phyloP scores from a whole-genome alignment of 2,113 vertebrate genomes.

The Benitochromis conjunctus region DNA sequence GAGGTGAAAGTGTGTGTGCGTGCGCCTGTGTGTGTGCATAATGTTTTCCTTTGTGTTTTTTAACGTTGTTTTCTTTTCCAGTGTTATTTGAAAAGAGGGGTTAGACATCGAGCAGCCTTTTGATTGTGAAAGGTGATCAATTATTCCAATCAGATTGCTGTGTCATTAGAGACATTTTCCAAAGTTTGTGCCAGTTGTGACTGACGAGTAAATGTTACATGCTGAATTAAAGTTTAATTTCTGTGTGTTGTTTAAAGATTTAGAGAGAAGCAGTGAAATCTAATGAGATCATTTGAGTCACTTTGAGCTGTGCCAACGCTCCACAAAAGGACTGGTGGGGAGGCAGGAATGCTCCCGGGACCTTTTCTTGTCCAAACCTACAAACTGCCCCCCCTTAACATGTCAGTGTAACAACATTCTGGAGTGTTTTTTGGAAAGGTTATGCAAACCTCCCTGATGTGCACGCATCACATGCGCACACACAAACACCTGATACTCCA shows the following conservation, averaged over 20 bases:
- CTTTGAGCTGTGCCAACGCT: background rate
- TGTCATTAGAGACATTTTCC: background rate
- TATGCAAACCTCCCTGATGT: background rate
- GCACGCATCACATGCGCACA: background rate
- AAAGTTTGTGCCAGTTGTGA: background rate
- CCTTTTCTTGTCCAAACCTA: background rate
- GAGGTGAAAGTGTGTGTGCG: background rate
- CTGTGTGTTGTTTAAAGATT: background rate
- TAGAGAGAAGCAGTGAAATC: background rate
- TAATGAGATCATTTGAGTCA: background rate
- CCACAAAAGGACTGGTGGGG: conserved; percentile 20
- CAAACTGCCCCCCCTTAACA: background rate
- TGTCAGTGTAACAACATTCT: background rate
- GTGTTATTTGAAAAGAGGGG: conserved; percentile 49
- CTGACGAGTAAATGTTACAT: background rate
- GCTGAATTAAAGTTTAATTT: background rate
- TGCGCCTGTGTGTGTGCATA: background rate
- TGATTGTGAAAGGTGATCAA: conserved; percentile 68
- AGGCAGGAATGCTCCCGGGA: conserved; percentile 11
- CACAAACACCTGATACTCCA: conserved; percentile 4
- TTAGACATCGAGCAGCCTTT: conserved; percentile 64
- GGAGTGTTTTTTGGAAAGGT: background rate
- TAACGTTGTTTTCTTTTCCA: conserved; percentile 67
- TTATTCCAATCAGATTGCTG: conserved; percentile 23
- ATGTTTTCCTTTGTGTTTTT: conserved; percentile 50